These are phyloP conservation scores for Pherbina coryleti DNA, from an alignment of 2,888 invertebrate genomes.

Conservation along the genomic window DNA sequence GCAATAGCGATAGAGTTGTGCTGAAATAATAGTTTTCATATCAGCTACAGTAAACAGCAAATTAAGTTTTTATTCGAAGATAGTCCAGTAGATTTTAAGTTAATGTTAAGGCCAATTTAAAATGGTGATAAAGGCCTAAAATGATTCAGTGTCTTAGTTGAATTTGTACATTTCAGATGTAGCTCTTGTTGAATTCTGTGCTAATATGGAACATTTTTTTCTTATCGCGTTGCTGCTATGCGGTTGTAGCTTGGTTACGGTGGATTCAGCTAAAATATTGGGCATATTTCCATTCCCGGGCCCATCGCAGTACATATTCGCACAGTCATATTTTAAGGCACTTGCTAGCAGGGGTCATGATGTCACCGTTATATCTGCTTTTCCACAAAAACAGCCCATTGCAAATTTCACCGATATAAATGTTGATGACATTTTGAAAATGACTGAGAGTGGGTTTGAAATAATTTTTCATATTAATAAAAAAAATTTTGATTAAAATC, in stretches of 20 bases:
- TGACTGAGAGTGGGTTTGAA: not conserved
- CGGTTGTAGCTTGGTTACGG: not conserved
- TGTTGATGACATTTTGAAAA: conserved; percentile 40
- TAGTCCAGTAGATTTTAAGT: too few species aligned
- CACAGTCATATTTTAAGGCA: conserved; percentile 55
- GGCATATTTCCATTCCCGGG: conserved; percentile 44
- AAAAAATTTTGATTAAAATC: not conserved
- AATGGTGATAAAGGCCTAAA: too few species aligned
- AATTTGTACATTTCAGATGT: too few species aligned
- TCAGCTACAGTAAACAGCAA: too few species aligned
- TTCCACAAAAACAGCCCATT: conserved; percentile 57
- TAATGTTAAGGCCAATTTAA: too few species aligned
- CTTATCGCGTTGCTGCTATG: not conserved
- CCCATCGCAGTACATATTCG: conserved; percentile 62
- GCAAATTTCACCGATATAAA: conserved; percentile 56
- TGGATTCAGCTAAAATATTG: conserved; percentile 9
- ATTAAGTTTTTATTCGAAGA: too few species aligned
- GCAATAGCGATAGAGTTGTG: too few species aligned
- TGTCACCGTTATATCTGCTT: conserved; percentile 62
- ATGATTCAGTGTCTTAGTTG: too few species aligned
- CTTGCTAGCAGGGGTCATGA: conserved; percentile 65
- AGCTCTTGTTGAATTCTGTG: too few species aligned
- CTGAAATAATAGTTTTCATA: too few species aligned
- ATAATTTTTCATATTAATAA: not conserved
- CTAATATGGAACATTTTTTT: not conserved